These are phyloP conservation scores for Piscicola geometra DNA, from an alignment of 2,888 invertebrate species.

Conservation along the genomic window DNA sequence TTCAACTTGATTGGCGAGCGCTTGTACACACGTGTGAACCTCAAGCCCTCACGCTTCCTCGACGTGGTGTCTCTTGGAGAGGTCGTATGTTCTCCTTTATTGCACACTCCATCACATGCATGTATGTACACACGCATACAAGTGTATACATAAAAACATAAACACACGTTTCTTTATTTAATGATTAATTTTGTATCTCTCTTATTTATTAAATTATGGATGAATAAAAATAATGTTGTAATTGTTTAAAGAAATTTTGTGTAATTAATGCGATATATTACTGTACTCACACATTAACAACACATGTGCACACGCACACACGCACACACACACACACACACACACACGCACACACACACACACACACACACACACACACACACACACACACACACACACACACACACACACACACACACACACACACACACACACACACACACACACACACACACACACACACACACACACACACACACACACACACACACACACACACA, in stretches of 20 bases:
- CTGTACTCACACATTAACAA: too few species aligned
- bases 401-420: slow-evolving; percentile 22
- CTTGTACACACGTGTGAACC: slow-evolving; percentile 47
- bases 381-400: too few species aligned
- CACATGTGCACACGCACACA: slow-evolving; percentile 2
- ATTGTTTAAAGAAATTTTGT: not conserved
- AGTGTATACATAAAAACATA: too few species aligned
- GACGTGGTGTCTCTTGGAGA: slow-evolving; percentile 49
- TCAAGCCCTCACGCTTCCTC: slow-evolving; percentile 54
- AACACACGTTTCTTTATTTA: not conserved
- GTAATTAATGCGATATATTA: too few species aligned
- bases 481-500: not conserved
- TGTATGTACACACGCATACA: not conserved
- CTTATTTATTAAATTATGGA: not conserved
- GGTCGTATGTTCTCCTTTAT: slow-evolving; percentile 43
- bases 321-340: too few species aligned
- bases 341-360: too few species aligned
- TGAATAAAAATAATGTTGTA: not conserved
- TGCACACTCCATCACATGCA: not conserved
- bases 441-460: slow-evolving; percentile 32
- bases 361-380: too few species aligned
- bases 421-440: slow-evolving; percentile 28
- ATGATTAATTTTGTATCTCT: not conserved
- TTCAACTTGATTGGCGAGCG: slow-evolving; percentile 54
- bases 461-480: slow-evolving; percentile 19